Evolutionary conservation across 2,888 invertebrate species (phyloP).

Genomic region (Hyles lineata): DNA sequence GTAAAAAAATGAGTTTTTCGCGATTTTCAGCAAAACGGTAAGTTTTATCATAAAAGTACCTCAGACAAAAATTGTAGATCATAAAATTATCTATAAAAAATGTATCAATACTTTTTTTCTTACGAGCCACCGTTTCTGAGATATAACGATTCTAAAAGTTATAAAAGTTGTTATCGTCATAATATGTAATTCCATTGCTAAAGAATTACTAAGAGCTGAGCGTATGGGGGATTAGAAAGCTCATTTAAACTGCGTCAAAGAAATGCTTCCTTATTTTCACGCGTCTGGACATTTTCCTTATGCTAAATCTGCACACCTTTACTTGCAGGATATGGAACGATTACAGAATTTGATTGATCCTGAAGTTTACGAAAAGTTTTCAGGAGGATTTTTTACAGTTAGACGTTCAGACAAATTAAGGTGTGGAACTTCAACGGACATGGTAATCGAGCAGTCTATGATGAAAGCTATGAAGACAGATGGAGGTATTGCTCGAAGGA

Average conservation of each 20-base stretch:
- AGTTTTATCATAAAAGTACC: no score
- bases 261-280: conserved; percentile 60
- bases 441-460: conserved; percentile 55
- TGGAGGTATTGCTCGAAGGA: conserved; percentile 61
- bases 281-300: conserved; percentile 43
- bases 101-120: no score
- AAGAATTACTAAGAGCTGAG: conserved; percentile 60
- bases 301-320: conserved; percentile 49
- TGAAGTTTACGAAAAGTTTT: conserved; percentile 51
- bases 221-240: conserved; percentile 61
- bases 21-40: no score
- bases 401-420: conserved; percentile 53
- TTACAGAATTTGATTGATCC: conserved; percentile 47
- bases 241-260: conserved; percentile 55
- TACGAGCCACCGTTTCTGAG: no score
- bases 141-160: no score
- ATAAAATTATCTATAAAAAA: no score
- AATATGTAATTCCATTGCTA: conserved; percentile 53
- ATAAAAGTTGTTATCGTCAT: no score
- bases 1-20: no score
- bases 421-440: conserved; percentile 61
- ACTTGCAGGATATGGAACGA: conserved; percentile 52
- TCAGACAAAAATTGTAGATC: no score
- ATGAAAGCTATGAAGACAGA: conserved; percentile 60
- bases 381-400: conserved; percentile 42